Evolutionary conservation across 1,140 invertebrate genomes (phyloP), one percentile per base, ranked within the genome.

Genomic region (Atta texana): DNA sequence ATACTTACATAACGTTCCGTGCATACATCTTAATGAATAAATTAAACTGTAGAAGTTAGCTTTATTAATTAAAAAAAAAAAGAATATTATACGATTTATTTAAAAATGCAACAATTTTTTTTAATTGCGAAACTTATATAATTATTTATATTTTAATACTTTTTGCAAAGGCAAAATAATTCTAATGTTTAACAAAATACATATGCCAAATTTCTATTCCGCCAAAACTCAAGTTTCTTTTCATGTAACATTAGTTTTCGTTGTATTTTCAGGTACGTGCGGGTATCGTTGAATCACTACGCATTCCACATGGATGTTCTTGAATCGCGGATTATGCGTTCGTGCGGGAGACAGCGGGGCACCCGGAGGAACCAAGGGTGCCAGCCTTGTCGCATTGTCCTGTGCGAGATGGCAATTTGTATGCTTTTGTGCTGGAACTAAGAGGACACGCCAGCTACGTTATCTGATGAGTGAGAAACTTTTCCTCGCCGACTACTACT

Each of bases 401-500:
- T 31, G 80, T 66, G 53, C 63, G 85, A 92, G 89, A 89, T 90
- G 87, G 91, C 91, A 92, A 92, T 92, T 92, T 92, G 90, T 92
- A 91, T 87, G 88, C 87, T 71, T 90, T 92, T 92, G 90, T 92
- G 81, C 61, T 61, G 24, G 39, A 72, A 86, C 87, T 85, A 87
- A 84, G 89, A 90, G 59, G 90, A 91, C 90, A 90, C 77, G 88
- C 81, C 82, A 86, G 64, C 71, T 14, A 57, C 75, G 91, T 88
- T 92, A 92, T 92, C 91, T 92, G 91, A 92, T 92, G 91, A 91
- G 91, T 89, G 88, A 89, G 87, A 87, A 90, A 84, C 87, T 91
- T 88, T 90, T 81, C 88, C 66, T 66, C 71, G 28, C 53, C 28
- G 72, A 88, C 85, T 84, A 75, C 31, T 12, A 66, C 72, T 71